These are phyloP conservation scores for Hydrotaea diabolus DNA, from an alignment of 2,888 invertebrate species.

Conservation along the genomic window DNA sequence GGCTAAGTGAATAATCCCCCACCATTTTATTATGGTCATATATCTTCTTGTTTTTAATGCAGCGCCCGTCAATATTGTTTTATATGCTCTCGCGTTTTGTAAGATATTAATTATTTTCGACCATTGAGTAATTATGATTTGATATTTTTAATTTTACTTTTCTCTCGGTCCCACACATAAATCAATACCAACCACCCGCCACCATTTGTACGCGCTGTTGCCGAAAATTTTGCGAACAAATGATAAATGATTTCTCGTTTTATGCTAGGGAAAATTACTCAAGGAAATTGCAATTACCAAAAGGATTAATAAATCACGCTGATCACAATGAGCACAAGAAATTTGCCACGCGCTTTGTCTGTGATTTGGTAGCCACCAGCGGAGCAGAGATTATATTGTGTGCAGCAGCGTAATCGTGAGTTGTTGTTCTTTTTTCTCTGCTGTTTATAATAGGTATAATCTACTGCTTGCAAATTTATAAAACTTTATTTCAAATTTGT, in stretches of 20 bases:
- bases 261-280: slow-evolving; percentile 22
- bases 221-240: background rate
- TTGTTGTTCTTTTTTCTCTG: background rate
- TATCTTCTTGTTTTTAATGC: too few species aligned
- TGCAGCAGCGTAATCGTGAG: background rate
- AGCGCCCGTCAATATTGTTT: too few species aligned
- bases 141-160: background rate
- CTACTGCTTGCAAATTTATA: too few species aligned
- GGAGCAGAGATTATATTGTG: background rate
- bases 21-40: too few species aligned
- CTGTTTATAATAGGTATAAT: background rate
- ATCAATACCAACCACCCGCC: slow-evolving; percentile 4
- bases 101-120: slow-evolving; percentile 17
- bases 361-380: background rate
- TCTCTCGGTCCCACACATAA: background rate
- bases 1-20: too few species aligned
- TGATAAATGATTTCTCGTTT: slow-evolving; percentile 35
- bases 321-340: background rate
- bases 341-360: background rate
- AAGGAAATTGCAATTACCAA: slow-evolving; percentile 34
- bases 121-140: slow-evolving; percentile 25
- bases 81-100: too few species aligned
- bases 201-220: background rate
- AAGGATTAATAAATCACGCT: slow-evolving; percentile 35
- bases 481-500: background rate